Percentiles rank a stretch among this genome's conserved stretches.
phyloP scores from a whole-genome alignment of 2,888 invertebrate genomes.

The Drosophila putrida region DNA sequence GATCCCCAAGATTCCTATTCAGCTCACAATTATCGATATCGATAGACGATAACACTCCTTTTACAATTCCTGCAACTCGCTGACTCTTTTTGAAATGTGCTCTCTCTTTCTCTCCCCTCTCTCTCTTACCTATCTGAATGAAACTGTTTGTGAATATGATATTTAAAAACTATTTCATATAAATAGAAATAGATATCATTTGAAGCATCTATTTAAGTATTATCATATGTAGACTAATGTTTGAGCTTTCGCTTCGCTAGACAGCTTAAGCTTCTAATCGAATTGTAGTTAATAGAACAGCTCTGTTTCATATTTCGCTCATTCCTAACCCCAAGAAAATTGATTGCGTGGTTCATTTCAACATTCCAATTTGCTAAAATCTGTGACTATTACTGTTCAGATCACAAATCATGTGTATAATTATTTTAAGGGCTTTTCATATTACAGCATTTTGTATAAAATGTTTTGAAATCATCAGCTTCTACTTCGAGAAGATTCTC shows the following conservation, averaged over 20 bases:
- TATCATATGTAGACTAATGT: slow-evolving; percentile 10
- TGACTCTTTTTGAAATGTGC: slow-evolving; percentile 1
- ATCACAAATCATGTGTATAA: background rate
- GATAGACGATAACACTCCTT: slow-evolving; percentile 5
- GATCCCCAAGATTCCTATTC: slow-evolving; percentile 8
- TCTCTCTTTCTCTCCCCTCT: slow-evolving; percentile 1
- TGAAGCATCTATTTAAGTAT: slow-evolving; percentile 18
- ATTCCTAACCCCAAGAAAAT: background rate
- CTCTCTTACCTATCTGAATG: background rate
- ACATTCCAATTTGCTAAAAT: background rate
- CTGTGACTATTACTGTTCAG: background rate
- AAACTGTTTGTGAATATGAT: slow-evolving; percentile 8
- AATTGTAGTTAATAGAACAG: background rate
- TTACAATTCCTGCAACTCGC: slow-evolving; percentile 8
- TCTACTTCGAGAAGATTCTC: background rate
- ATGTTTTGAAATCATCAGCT: no score
- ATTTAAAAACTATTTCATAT: slow-evolving; percentile 5
- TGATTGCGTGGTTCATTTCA: background rate
- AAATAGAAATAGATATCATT: slow-evolving; percentile 20
- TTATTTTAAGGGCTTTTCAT: background rate
- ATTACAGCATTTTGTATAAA: background rate
- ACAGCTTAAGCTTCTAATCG: background rate
- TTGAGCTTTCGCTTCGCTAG: slow-evolving; percentile 23
- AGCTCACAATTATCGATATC: slow-evolving; percentile 3
- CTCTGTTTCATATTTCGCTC: background rate